A percentile compares a stretch with the other conserved stretches of the same genome.
These are phyloP conservation scores for Leptopterna dolabrata DNA, from an alignment of 2,888 invertebrate genomes.

Conservation along the genomic window DNA sequence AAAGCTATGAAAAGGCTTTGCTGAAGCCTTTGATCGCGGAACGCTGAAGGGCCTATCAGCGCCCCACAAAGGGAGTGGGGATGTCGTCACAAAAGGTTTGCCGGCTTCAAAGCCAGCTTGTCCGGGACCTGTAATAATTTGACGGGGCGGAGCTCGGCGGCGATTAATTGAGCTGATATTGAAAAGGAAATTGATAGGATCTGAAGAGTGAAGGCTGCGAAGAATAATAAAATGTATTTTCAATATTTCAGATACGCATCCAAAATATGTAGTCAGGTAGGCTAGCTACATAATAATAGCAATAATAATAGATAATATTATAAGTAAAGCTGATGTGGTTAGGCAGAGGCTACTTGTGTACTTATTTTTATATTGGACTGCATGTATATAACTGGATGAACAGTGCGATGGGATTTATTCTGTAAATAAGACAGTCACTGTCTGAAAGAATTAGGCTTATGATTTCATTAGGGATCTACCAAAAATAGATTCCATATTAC, in stretches of 20 bases:
- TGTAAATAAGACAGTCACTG: no score
- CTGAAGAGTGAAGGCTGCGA: neutral
- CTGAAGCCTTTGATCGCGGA: neutral
- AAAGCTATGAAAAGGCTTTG: neutral
- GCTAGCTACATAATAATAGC: no score
- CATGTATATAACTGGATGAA: no score
- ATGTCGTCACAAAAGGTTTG: neutral
- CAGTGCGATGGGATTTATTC: no score
- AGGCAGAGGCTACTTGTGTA: neutral
- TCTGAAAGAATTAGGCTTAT: no score
- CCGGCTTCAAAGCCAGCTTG: neutral
- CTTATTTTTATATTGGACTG: neutral
- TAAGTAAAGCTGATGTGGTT: neutral
- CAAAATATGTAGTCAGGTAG: no score
- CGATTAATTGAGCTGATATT: slow-evolving; percentile 15
- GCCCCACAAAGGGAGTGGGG: neutral
- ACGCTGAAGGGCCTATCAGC: slow-evolving; percentile 9
- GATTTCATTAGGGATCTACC: no score
- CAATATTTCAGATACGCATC: no score
- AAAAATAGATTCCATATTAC: no score
- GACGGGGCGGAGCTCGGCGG: neutral
- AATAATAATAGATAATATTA: no score
- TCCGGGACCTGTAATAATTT: neutral
- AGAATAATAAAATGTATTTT: no score
- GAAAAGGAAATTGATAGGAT: neutral